Percentiles rank a stretch among this genome's conserved stretches.
Evolutionary conservation across 1,140 invertebrate species (phyloP).

Genomic region (Drosophila repleta): DNA sequence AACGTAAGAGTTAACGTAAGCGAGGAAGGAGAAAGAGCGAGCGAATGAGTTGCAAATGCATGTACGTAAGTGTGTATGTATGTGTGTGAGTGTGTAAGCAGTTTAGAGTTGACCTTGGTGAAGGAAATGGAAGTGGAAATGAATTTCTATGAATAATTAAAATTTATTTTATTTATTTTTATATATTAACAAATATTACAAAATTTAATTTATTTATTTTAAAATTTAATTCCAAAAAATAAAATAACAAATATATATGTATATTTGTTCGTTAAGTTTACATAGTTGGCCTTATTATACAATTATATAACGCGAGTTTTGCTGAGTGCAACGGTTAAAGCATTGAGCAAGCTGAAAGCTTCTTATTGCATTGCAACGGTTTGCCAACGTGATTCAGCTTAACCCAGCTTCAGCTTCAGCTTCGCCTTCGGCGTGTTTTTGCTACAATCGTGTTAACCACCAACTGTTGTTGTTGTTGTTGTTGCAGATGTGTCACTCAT

Average conservation of each 20-base stretch:
- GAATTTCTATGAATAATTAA: too few relatives aligned
- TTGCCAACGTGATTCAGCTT: slow-evolving; percentile 30
- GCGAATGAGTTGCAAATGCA: not conserved
- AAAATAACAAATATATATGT: too few relatives aligned
- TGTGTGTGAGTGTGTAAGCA: not conserved
- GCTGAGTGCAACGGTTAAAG: not conserved
- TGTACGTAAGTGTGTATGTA: not conserved
- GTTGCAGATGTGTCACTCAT: slow-evolving; percentile 38
- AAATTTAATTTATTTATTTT: too few relatives aligned
- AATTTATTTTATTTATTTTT: too few relatives aligned
- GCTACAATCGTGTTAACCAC: slow-evolving; percentile 9
- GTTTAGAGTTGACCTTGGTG: not conserved
- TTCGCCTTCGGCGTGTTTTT: not conserved
- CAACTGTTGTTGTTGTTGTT: slow-evolving; percentile 17
- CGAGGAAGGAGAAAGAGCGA: not conserved
- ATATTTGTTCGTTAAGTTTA: too few relatives aligned
- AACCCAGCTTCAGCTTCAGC: slow-evolving; percentile 10
- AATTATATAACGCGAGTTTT: not conserved
- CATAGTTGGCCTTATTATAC: not conserved
- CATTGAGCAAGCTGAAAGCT: slow-evolving; percentile 12
- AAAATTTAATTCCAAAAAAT: too few relatives aligned
- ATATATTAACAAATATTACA: too few relatives aligned
- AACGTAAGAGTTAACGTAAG: not conserved
- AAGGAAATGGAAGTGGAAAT: not conserved
- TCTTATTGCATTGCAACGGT: slow-evolving; percentile 22